Percentiles rank a stretch among this genome's conserved stretches.
Evolutionary conservation across 2,888 invertebrate species (phyloP).

Genomic region (Lasius platythorax): DNA sequence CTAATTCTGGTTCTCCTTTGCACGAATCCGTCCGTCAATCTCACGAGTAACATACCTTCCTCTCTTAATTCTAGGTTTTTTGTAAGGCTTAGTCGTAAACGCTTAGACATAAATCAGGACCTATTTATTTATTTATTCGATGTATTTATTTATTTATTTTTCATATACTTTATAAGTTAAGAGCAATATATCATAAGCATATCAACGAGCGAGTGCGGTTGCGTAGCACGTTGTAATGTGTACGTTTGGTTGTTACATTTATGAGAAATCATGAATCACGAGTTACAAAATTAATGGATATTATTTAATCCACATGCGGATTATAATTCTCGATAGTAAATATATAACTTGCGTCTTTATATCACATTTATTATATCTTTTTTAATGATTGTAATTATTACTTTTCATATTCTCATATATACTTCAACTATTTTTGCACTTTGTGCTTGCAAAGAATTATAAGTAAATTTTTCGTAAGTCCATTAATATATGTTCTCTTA

Average conservation of each 20-base stretch:
- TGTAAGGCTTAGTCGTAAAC: conserved; percentile 71
- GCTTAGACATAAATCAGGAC: conserved; percentile 65
- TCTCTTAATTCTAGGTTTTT: conserved; percentile 71
- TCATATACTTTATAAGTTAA: conserved; percentile 53
- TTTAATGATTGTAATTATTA: conserved; percentile 30
- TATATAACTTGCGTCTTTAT: conserved; percentile 1
- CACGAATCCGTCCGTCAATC: conserved; percentile 76
- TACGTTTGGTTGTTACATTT: conserved; percentile 44
- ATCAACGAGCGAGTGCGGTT: conserved; percentile 64
- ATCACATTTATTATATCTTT: conserved; percentile 5
- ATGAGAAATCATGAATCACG: not conserved
- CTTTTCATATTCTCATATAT: not conserved
- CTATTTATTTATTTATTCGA: conserved; percentile 55
- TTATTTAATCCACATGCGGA: conserved; percentile 24
- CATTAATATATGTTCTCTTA: conserved; percentile 49
- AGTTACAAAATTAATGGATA: conserved; percentile 16
- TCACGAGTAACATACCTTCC: conserved; percentile 66
- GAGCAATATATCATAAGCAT: conserved; percentile 75
- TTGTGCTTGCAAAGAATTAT: not conserved
- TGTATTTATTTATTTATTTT: conserved; percentile 72
- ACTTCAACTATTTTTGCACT: not conserved
- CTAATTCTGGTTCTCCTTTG: conserved; percentile 71
- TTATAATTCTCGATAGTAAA: conserved; percentile 12
- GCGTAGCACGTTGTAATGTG: conserved; percentile 36
- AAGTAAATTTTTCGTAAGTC: conserved; percentile 46